phyloP scores from a whole-genome alignment of 2,888 invertebrate genomes.

The Agrochola litura region DNA sequence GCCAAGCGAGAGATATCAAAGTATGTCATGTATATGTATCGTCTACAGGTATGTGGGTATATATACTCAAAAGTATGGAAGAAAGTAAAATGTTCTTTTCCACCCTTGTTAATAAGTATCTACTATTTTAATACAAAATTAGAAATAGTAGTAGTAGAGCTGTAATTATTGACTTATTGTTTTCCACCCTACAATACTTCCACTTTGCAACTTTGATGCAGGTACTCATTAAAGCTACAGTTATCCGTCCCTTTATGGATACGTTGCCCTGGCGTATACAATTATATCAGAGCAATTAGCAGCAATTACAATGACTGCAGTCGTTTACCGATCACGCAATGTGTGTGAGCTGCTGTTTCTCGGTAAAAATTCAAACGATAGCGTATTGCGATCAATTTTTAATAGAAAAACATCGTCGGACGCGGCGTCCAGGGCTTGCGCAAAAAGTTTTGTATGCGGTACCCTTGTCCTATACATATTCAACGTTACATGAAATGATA shows the following conservation, averaged over 20 bases:
- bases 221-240: not conserved
- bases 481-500: slow-evolving; percentile 29
- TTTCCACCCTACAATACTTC: not conserved
- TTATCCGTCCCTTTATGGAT: not conserved
- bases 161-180: not conserved
- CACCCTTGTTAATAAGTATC: not conserved
- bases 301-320: not conserved
- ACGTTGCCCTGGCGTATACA: not conserved
- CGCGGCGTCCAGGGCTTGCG: too few relatives aligned
- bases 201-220: not conserved
- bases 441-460: slow-evolving; percentile 12
- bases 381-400: slow-evolving; percentile 18
- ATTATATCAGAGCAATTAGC: not conserved
- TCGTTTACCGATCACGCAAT: too few relatives aligned
- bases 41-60: not conserved
- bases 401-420: not conserved
- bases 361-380: not conserved
- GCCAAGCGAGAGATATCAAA: slow-evolving; percentile 22
- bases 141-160: not conserved
- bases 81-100: not conserved
- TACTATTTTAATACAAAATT: not conserved
- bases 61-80: not conserved
- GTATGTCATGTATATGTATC: slow-evolving; percentile 29
- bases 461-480: slow-evolving; percentile 37
- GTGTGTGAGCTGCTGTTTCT: too few relatives aligned